Conservation (phyloP, 2,888 invertebrate genomes). For the Acrobasis suavella region DNA sequence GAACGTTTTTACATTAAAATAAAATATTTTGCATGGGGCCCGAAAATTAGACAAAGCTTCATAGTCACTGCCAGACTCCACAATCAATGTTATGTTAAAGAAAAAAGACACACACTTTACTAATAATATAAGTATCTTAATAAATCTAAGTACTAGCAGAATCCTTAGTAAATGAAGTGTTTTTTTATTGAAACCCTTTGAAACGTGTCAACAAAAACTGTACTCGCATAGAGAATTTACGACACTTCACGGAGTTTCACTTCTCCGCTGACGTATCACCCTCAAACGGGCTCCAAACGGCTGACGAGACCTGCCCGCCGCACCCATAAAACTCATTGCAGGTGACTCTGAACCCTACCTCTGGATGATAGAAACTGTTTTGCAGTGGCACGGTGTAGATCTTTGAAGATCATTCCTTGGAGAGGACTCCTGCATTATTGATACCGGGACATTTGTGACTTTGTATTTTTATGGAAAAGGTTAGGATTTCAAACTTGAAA, state of each 20-base stretch:
- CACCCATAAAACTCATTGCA: neutral
- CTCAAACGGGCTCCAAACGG: constrained; percentile 7
- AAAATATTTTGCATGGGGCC: too few species aligned
- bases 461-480: constrained; percentile 10
- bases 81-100: too few species aligned
- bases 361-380: neutral
- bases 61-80: too few species aligned
- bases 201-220: neutral
- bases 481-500: neutral
- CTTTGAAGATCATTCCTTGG: constrained; percentile 13
- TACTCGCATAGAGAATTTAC: neutral
- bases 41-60: too few species aligned
- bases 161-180: too few species aligned
- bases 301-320: constrained; percentile 4
- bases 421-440: constrained; percentile 17
- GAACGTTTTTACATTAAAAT: too few species aligned
- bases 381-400: neutral
- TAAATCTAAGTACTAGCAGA: too few species aligned
- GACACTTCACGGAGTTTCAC: neutral
- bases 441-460: constrained; percentile 15
- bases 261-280: constrained; percentile 1
- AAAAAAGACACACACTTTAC: too few species aligned
- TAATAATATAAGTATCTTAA: too few species aligned
- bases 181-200: neutral
- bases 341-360: neutral